Evolutionary conservation across 2,113 vertebrate species (phyloP), one percentile per base, ranked within the genome.

Genomic region (Xiphias gladius): DNA sequence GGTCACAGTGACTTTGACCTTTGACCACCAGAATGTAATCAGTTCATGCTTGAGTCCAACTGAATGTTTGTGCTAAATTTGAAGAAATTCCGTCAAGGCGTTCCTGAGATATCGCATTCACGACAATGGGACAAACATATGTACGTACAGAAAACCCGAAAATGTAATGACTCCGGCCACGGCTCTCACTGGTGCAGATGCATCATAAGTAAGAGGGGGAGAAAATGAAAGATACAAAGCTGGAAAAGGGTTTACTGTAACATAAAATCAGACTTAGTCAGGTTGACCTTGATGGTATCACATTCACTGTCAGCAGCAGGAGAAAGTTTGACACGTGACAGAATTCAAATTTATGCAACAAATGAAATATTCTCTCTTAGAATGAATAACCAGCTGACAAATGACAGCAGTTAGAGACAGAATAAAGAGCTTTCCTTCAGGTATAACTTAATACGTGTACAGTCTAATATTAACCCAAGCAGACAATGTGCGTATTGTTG

Each of bases 191-290:
- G 14, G 43, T 4, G 14, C 3, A 13, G 43, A 2, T 7, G 43
- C 43, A 46, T 46, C 50, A 19, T 72, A 59, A 61, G 68, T 64
- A 68, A 68, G 32, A 80, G 66, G 59, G 73, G 75, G 57, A 71
- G 80, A 79, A 82, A 80, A n/a, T 48, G 71, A 80, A 68, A 76
- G 30, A 65, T 73, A 46, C 73, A 72, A 83, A 78, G 66, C 48
- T 39, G 30, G 82, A 64, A 86, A 48, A 3, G n/a, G 9, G 54
- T 16, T 28, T 6, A 48, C 5, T 58, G 66, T 72, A 73, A 87
- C 62, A 84, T 74, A 52, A 76, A 83, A 76, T 67, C 28, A 16
- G 46, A 62, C 64, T 74, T 70, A 59, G 80, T 88, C 67, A 63
- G 7, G 35, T 77, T 76, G 65, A 80, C 82, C 69, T 81, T 83